Conservation (phyloP, 2,113 vertebrate genomes). For the Bungarus multicinctus region DNA sequence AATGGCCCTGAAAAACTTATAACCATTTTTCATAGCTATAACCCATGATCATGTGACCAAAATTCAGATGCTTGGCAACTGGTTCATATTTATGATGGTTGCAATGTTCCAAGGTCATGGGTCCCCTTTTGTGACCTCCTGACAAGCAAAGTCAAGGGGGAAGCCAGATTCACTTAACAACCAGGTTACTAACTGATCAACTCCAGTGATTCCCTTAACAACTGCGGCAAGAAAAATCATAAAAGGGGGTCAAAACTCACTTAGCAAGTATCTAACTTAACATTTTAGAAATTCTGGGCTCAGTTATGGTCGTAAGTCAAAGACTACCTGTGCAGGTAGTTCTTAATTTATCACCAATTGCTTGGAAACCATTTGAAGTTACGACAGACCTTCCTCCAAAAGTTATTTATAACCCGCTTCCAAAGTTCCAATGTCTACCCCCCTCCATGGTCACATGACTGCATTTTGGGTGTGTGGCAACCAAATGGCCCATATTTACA, state of each 20-base stretch:
- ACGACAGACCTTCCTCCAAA: background rate
- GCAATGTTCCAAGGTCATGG: no score
- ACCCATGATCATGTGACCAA: background rate
- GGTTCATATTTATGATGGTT: background rate
- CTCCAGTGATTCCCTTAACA: no score
- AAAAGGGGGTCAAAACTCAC: no score
- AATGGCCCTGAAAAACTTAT: background rate
- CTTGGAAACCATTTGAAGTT: background rate
- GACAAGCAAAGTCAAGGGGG: no score
- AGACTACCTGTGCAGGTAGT: background rate
- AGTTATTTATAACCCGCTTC: background rate
- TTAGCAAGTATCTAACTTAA: no score
- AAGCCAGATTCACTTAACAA: no score
- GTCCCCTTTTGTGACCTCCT: no score
- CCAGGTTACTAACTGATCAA: no score
- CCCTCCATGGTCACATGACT: background rate
- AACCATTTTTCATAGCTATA: background rate
- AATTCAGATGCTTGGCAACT: background rate
- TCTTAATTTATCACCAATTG: background rate
- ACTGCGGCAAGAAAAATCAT: no score
- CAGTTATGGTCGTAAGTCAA: no score
- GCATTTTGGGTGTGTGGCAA: background rate
- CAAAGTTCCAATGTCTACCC: background rate
- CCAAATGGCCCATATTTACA: background rate
- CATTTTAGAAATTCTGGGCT: no score